Evolutionary conservation across 1,140 invertebrate species (phyloP).

Genomic region (Scaptomyza pallida): DNA sequence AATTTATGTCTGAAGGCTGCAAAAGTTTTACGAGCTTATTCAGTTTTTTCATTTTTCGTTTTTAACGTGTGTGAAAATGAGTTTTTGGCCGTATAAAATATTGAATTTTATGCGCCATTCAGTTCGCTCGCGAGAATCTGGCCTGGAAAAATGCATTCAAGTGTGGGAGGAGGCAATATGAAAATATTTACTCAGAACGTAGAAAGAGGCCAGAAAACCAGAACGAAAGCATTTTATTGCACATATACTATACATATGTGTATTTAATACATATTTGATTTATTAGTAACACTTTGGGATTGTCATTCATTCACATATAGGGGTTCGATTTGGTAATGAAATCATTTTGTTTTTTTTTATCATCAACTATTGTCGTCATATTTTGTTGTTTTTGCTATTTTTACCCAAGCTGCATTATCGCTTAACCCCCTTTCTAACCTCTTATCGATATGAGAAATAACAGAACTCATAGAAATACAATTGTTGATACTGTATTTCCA

Average conservation of each 20-base stretch:
- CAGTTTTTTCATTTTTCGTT: neutral
- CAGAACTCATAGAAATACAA: slow-evolving; percentile 27
- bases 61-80: slow-evolving; percentile 16
- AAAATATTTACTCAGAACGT: neutral
- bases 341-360: too few species aligned
- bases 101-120: slow-evolving; percentile 19
- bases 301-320: neutral
- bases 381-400: slow-evolving; percentile 1
- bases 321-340: neutral
- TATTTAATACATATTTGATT: too few species aligned
- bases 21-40: slow-evolving; percentile 22
- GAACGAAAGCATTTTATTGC: neutral
- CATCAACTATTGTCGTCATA: neutral
- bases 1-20: slow-evolving; percentile 9
- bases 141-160: slow-evolving; percentile 7
- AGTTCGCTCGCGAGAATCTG: neutral
- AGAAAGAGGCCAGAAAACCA: neutral
- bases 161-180: neutral
- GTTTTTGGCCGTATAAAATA: slow-evolving; percentile 18
- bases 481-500: slow-evolving; percentile 33
- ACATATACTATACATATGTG: neutral
- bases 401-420: slow-evolving; percentile 9
- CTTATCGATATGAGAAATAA: slow-evolving; percentile 34
- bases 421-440: neutral
- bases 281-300: too few species aligned